phyloP scores from a whole-genome alignment of 1,140 invertebrate genomes.

The Thaumetopoea pityocampa region DNA sequence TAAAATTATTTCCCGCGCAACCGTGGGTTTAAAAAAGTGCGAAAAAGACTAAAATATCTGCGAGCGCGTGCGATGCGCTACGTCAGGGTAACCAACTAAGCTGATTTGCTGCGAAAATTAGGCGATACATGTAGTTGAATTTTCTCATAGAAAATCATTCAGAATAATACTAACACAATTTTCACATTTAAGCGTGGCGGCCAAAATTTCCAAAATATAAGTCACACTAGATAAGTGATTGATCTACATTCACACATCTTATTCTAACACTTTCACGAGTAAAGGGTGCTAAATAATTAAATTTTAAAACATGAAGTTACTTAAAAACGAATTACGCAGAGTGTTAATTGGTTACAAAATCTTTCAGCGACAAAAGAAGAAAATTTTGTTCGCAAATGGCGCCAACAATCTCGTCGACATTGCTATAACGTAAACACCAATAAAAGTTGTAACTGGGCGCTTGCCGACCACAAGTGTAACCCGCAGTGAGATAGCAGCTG shows the following conservation, averaged over 20 bases:
- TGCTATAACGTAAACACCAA: slow-evolving; percentile 10
- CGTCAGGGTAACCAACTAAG: slow-evolving; percentile 11
- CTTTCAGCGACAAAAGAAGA: neutral
- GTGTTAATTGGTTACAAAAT: slow-evolving; percentile 2
- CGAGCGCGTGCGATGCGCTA: slow-evolving; percentile 16
- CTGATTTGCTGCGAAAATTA: slow-evolving; percentile 5
- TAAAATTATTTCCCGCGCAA: slow-evolving; percentile 51
- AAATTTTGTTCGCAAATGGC: slow-evolving; percentile 11
- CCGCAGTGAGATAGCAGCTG: slow-evolving; percentile 37
- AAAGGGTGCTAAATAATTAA: no score
- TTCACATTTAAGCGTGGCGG: no score
- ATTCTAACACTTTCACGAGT: no score
- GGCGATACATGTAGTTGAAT: slow-evolving; percentile 4
- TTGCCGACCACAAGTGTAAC: slow-evolving; percentile 15
- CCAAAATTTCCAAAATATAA: no score
- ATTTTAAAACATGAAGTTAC: no score
- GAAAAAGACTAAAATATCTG: no score
- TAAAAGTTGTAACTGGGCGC: slow-evolving; percentile 15
- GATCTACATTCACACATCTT: no score
- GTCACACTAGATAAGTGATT: no score
- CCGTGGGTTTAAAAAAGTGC: slow-evolving; percentile 25
- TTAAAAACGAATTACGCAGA: neutral
- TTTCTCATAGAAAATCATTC: no score
- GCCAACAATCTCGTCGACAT: slow-evolving; percentile 2
- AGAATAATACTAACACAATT: no score